A percentile compares a stretch with the other conserved stretches of the same genome.
Conservation (phyloP, 1,140 invertebrate genomes). For the Cyclina sinensis region DNA sequence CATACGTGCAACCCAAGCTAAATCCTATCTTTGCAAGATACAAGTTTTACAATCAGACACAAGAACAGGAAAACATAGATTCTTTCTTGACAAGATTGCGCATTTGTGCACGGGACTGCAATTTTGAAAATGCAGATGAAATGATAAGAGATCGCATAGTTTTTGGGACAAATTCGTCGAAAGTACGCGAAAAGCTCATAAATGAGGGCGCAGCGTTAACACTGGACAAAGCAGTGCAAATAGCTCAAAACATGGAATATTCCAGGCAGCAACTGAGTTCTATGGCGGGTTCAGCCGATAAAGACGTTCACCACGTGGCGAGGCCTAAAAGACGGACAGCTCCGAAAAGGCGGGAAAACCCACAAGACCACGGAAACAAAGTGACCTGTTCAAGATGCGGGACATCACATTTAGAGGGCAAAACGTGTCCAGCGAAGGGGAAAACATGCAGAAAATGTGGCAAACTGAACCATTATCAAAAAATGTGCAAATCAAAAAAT, state of each 20-base stretch:
- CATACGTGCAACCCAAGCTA: slow-evolving; percentile 54
- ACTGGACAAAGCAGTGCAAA: slow-evolving; percentile 63
- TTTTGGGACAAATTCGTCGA: slow-evolving; percentile 47
- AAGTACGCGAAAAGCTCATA: slow-evolving; percentile 59
- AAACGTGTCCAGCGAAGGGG: background rate
- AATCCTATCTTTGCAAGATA: slow-evolving; percentile 59
- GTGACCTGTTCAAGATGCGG: background rate
- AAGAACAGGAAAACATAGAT: background rate
- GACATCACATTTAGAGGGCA: background rate
- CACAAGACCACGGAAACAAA: background rate
- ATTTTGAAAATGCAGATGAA: slow-evolving; percentile 54
- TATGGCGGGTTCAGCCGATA: background rate
- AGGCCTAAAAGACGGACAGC: background rate
- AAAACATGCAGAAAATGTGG: background rate
- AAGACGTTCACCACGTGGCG: background rate
- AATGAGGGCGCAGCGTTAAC: slow-evolving; percentile 50
- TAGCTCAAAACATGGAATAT: slow-evolving; percentile 66
- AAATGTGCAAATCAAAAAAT: slow-evolving; percentile 14
- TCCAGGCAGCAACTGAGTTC: slow-evolving; percentile 50
- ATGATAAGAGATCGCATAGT: slow-evolving; percentile 66
- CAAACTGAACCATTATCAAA: slow-evolving; percentile 18
- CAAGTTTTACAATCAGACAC: slow-evolving; percentile 34
- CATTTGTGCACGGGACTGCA: slow-evolving; percentile 51
- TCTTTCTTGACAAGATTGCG: slow-evolving; percentile 44
- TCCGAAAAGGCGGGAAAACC: background rate